A percentile compares a stretch with the other conserved stretches of the same genome.
Evolutionary conservation across 2,797 vertebrate genomes (phyloP).

Genomic region (Meda fulgida): DNA sequence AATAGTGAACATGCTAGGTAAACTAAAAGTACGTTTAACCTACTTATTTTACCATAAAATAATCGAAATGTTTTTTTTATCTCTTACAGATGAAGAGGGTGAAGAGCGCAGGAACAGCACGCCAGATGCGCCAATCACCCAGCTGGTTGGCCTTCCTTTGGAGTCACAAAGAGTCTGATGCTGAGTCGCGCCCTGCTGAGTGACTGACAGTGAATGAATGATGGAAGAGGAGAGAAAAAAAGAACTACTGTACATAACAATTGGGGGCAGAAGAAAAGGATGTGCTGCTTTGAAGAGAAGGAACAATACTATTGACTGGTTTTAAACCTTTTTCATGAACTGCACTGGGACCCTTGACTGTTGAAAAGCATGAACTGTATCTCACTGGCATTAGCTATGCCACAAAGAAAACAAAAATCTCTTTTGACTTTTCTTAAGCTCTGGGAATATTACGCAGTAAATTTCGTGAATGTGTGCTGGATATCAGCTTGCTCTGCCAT

Average conservation of each 20-base stretch:
- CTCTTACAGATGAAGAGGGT: slow-evolving; percentile 68
- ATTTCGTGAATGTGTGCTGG: neutral
- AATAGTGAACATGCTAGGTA: neutral
- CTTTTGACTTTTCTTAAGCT: slow-evolving; percentile 11
- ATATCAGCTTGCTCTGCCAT: neutral
- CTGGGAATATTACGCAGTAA: slow-evolving; percentile 28
- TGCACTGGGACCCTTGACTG: slow-evolving; percentile 15
- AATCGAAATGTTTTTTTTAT: neutral
- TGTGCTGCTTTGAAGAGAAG: slow-evolving; percentile 29
- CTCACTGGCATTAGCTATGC: slow-evolving; percentile 10
- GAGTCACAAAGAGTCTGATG: slow-evolving; percentile 79
- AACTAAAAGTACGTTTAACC: slow-evolving; percentile 4
- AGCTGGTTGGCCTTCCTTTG: slow-evolving; percentile 83
- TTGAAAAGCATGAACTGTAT: slow-evolving; percentile 18
- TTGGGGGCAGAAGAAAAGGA: slow-evolving; percentile 13
- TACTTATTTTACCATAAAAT: neutral
- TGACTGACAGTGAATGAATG: slow-evolving; percentile 57
- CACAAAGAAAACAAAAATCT: slow-evolving; percentile 2
- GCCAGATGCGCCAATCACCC: slow-evolving; percentile 73
- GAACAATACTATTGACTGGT: slow-evolving; percentile 25
- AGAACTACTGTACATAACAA: slow-evolving; percentile 10
- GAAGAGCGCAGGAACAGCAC: slow-evolving; percentile 64
- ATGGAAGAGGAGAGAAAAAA: neutral
- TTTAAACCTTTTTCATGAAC: slow-evolving; percentile 12
- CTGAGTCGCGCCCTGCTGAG: slow-evolving; percentile 74